A percentile compares a stretch with the other conserved stretches of the same genome.
Evolutionary conservation across 1,140 invertebrate genomes (phyloP).

Genomic region (Wiebesia pumilae): DNA sequence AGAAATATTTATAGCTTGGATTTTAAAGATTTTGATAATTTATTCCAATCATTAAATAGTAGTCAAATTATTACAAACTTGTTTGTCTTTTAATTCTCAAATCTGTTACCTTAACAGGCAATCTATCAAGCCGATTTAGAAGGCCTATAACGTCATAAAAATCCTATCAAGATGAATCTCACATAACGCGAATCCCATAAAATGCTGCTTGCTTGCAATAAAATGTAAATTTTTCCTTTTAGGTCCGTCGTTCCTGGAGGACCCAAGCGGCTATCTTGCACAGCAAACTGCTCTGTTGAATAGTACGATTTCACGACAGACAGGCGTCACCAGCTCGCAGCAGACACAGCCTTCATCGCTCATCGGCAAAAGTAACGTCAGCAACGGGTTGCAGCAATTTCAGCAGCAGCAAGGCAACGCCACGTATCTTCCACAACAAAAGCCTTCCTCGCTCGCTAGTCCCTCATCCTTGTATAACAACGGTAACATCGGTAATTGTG

Average conservation of each 20-base stretch:
- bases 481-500: constrained; percentile 26
- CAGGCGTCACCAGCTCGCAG: constrained; percentile 75
- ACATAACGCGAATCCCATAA: background rate
- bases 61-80: background rate
- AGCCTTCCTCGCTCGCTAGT: constrained; percentile 70
- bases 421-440: constrained; percentile 69
- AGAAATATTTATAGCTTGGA: background rate
- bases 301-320: constrained; percentile 87
- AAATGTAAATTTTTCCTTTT: constrained; percentile 29
- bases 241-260: constrained; percentile 88
- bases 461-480: constrained; percentile 62
- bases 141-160: constrained; percentile 17
- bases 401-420: constrained; percentile 58
- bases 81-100: background rate
- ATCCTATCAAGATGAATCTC: background rate
- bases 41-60: background rate
- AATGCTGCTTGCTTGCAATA: constrained; percentile 20
- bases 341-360: constrained; percentile 57
- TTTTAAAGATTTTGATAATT: background rate
- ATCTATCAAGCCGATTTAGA: background rate
- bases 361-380: constrained; percentile 64
- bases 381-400: constrained; percentile 69
- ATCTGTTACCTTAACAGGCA: background rate
- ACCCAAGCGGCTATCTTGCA: constrained; percentile 90
- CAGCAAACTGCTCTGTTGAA: constrained; percentile 90